Evolutionary conservation across 2,797 vertebrate genomes (phyloP), one percentile per base, ranked within the genome.

Genomic region (Glyptemys insculpta): DNA sequence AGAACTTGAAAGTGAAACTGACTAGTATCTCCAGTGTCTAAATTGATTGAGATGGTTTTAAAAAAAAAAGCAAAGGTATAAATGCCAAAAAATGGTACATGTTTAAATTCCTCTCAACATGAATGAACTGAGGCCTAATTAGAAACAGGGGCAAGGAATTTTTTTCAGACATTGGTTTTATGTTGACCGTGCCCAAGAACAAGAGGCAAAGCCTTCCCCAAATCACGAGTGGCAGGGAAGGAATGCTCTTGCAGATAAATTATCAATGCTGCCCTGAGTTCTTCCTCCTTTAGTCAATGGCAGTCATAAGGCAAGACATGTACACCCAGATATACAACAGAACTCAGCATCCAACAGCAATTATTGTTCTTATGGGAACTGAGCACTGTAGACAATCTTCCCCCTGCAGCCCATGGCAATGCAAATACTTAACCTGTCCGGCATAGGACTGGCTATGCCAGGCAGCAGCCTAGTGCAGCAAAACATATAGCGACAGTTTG

Each of bases 81-180:
- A 59, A 49, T 15, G 44, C 19, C 11, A 91, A 41, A 29, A 44
- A 52, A 37, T 84, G 12, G 52, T 41, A 92, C 1, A 0, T 76
- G 89, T 89, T 78, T 91, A 29, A 76, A 31, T 89, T 94, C 91
- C 95, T 95, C 65, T 95, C 15, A 49, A 79, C 29, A 16, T 90
- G 96, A 96, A 83, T 86, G 90, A 83, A 86, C 83, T 88, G 88
- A 92, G 62, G 76, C 85, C 31, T 59, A 29, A 95, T 62, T 41
- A 72, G 68, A 72, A 72, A 72, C n/a, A 10, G 11, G 57, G 93
- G 50, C 29, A 29, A 88, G 47, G 93, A 87, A 86, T 91, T 95
- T 49, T 93, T 78, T 87, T 95, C 49, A 81, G 44, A 68, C 87
- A 89, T 83, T 87, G 76, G 87, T 87, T 93, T 95, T 85, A 29